Evolutionary conservation across 2,797 vertebrate genomes (phyloP), one percentile per base, ranked within the genome.

Genomic region (Craterocephalus amniculus): DNA sequence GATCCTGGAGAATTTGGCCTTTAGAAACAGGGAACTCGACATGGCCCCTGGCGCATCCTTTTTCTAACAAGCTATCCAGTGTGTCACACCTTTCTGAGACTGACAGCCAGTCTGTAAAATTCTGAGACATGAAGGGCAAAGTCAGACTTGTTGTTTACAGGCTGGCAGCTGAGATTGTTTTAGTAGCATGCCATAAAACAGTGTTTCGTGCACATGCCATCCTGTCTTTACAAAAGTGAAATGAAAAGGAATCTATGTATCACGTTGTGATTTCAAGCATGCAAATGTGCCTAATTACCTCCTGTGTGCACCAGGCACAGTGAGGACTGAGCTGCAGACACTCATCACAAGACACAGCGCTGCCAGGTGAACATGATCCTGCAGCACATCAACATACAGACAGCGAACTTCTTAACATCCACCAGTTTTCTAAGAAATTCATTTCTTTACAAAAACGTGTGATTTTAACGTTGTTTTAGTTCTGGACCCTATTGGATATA

Each of bases 241-340:
- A 24, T 49, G n/a, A 49, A 49, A 22, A 22, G 22, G 22, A 45
- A n/a, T 45, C 20, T 22, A 48, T 48, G 20, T 48, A 22, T 5
- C 22, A 26, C 2, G 1, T 13, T 13, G 22, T 51, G 2, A 24
- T 13, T 51, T 26, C 4, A 13, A 58, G 8, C 20, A 18, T 58
- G 35, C n/a, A 43, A 16, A 6, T 1, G 0, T 62, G 18, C 9
- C 20, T 62, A 35, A 20, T 85, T 95, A 99, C 98, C 97, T 99
- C 95, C 90, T 97, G 96, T 74, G 94, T 95, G 86, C 98, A 99
- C 98, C 98, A 99, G 83, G 96, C 96, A 16, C 97, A 99, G 69
- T 91, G 91, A 34, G 96, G 95, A 87, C 96, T 96, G 11, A 94
- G 91, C 87, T 95, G 95, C 80, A 99, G 94, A 92, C 98, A 99